Conservation (phyloP, 2,888 invertebrate species). For the Chalcosyrphus nemorum region DNA sequence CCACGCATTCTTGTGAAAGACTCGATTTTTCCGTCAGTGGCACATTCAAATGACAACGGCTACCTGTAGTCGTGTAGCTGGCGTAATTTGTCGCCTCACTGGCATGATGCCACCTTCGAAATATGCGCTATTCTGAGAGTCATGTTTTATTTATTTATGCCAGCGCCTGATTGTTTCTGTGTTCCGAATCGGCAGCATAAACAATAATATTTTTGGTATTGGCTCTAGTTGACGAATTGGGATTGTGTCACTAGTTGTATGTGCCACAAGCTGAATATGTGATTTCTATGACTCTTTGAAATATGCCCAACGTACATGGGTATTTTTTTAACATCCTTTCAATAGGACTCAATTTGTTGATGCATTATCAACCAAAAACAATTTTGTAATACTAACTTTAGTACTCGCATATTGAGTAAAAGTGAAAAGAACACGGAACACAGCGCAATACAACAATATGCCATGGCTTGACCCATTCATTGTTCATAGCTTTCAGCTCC, state of each 20-base stretch:
- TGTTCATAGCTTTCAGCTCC: too few relatives aligned
- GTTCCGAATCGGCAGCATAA: conserved; percentile 47
- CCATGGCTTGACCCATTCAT: too few relatives aligned
- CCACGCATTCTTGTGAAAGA: conserved; percentile 5
- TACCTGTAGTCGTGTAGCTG: conserved; percentile 48
- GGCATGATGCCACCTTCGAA: conserved; percentile 48
- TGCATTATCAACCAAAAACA: too few relatives aligned
- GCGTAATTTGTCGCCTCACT: conserved; percentile 28
- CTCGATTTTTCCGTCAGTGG: conserved; percentile 6
- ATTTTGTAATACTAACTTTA: too few relatives aligned
- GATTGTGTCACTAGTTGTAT: neutral
- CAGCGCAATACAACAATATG: too few relatives aligned
- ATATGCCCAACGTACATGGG: too few relatives aligned
- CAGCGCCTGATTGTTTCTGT: conserved; percentile 44
- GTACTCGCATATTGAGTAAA: too few relatives aligned
- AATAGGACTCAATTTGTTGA: too few relatives aligned
- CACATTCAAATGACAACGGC: conserved; percentile 25
- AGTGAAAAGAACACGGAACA: too few relatives aligned
- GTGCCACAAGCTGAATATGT: neutral
- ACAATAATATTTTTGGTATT: conserved; percentile 49
- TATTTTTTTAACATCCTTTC: too few relatives aligned
- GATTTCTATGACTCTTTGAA: neutral
- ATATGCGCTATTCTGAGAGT: conserved; percentile 33
- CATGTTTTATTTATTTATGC: conserved; percentile 60
- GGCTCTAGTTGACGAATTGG: conserved; percentile 24